These are phyloP conservation scores for Lycaon pictus DNA, from an alignment of 2,113 vertebrate genomes.

Conservation along the genomic window DNA sequence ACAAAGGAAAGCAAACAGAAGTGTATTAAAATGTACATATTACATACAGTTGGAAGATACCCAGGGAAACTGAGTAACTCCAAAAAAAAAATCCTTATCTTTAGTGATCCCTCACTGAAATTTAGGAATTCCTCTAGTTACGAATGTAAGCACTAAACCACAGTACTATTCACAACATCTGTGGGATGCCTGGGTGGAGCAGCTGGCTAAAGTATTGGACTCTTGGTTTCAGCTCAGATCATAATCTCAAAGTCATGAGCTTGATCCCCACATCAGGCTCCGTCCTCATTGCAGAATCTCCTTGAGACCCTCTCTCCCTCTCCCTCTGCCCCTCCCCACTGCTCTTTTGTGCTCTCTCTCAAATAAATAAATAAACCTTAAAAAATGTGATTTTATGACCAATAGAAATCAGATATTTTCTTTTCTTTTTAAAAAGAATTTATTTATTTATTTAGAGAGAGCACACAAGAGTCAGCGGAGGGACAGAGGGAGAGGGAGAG, in stretches of 20 bases:
- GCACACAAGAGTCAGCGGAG: not conserved
- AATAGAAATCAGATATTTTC: not conserved
- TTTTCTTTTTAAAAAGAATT: not conserved
- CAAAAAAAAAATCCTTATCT: not conserved
- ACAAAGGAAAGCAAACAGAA: not conserved
- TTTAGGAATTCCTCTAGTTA: conserved; percentile 32
- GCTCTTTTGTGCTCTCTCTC: not conserved
- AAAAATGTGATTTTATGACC: not conserved
- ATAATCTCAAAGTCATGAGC: not conserved
- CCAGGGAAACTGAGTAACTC: not conserved
- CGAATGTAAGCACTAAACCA: conserved; percentile 25
- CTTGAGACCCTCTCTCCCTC: not conserved
- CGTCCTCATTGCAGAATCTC: not conserved
- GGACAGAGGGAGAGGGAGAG: not conserved
- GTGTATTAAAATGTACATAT: not conserved
- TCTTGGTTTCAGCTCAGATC: not conserved
- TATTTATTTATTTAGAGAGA: not conserved
- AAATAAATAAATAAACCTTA: not conserved
- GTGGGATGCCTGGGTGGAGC: not conserved
- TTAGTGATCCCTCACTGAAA: conserved; percentile 1
- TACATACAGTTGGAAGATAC: not conserved
- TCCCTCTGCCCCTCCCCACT: not conserved
- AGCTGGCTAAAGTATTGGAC: not conserved
- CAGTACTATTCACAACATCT: not conserved
- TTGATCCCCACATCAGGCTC: not conserved